These are phyloP conservation scores for Betta splendens DNA, from an alignment of 2,797 vertebrate species.

Conservation along the genomic window DNA sequence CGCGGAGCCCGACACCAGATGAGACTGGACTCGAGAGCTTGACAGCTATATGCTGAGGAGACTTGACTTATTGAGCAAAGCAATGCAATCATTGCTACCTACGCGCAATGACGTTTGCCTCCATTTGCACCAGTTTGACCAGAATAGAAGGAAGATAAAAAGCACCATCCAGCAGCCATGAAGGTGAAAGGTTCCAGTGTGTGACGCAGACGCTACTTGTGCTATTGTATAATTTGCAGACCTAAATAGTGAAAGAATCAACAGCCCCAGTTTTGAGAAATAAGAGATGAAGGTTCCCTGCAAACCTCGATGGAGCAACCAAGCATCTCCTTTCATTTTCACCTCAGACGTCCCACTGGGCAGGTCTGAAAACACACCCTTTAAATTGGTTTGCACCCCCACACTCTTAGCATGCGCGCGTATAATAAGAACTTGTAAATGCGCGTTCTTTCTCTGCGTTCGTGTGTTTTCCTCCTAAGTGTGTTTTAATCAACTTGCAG, in stretches of 20 bases:
- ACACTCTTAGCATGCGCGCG: background rate
- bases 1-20: background rate
- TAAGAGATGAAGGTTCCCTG: background rate
- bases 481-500: conserved; percentile 46
- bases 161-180: no score
- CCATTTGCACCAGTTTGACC: background rate
- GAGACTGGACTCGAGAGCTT: background rate
- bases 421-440: conserved; percentile 17
- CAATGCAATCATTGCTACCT: background rate
- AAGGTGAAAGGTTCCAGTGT: no score
- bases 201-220: no score
- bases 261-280: background rate
- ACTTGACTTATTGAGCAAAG: background rate
- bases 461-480: conserved; percentile 19
- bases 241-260: background rate
- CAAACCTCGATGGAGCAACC: conserved; percentile 3
- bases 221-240: no score
- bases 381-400: conserved; percentile 16
- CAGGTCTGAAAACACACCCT: conserved; percentile 6
- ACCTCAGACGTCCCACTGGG: conserved; percentile 12
- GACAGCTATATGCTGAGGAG: background rate
- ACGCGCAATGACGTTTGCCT: no score
- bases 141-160: background rate
- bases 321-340: conserved; percentile 30
- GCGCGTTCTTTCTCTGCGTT: conserved; percentile 12